Conservation (phyloP, 2,797 vertebrate species). For the Enteromius trimaculatus region DNA sequence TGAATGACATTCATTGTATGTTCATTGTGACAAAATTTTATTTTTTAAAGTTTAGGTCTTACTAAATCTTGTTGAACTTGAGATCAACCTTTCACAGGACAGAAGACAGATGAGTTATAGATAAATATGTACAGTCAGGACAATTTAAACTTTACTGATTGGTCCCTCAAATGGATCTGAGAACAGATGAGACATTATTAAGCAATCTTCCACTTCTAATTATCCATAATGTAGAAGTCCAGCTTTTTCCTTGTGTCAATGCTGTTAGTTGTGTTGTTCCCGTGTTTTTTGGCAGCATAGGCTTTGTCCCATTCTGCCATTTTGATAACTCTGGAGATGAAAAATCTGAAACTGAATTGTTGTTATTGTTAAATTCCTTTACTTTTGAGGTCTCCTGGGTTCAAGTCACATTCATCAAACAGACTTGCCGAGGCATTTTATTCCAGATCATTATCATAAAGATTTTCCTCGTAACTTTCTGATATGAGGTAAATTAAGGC, state of each 20-base stretch:
- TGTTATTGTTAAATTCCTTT: background rate
- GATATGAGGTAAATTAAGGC: slow-evolving; percentile 18
- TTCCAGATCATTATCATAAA: slow-evolving; percentile 20
- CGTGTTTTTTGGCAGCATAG: slow-evolving; percentile 24
- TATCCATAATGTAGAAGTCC: background rate
- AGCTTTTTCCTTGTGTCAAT: slow-evolving; percentile 34
- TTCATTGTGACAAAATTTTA: too few relatives aligned
- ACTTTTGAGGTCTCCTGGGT: background rate
- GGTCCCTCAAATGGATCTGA: slow-evolving; percentile 17
- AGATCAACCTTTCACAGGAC: background rate
- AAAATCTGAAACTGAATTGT: background rate
- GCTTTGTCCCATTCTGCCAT: slow-evolving; percentile 21
- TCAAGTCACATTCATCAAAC: background rate
- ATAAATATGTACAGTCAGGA: slow-evolving; percentile 3
- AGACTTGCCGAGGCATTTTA: slow-evolving; percentile 19
- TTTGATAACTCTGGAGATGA: background rate
- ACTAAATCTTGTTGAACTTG: background rate
- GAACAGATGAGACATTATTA: background rate
- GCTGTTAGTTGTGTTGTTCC: slow-evolving; percentile 39
- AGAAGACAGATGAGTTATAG: background rate
- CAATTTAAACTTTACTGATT: background rate
- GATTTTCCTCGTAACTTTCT: slow-evolving; percentile 1
- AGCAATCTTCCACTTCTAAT: background rate
- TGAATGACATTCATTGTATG: background rate
- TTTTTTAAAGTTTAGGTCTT: background rate